Evolutionary conservation across 1,140 invertebrate genomes (phyloP).

Genomic region (Hypothenemus hampei): DNA sequence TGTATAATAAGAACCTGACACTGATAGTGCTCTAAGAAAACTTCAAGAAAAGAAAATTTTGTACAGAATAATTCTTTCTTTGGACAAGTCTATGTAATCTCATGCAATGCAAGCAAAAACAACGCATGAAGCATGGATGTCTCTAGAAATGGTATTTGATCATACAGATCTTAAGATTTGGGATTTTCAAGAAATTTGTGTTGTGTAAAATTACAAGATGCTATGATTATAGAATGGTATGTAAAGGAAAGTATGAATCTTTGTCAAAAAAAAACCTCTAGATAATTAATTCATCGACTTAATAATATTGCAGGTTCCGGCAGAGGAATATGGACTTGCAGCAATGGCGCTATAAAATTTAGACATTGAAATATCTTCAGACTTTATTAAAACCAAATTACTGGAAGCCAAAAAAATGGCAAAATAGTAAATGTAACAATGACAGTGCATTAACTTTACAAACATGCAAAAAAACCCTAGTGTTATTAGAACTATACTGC

Average conservation of each 20-base stretch:
- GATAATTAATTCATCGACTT: constrained; percentile 34
- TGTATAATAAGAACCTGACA: constrained; percentile 1
- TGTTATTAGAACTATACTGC: constrained; percentile 26
- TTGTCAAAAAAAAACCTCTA: constrained; percentile 27
- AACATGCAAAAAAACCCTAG: constrained; percentile 13
- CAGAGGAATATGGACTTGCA: constrained; percentile 38
- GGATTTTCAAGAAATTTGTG: constrained; percentile 15
- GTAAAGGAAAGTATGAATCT: constrained; percentile 21
- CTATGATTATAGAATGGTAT: constrained; percentile 13
- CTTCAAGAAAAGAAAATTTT: constrained; percentile 19
- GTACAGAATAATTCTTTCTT: constrained; percentile 25
- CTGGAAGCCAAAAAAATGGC: constrained; percentile 38
- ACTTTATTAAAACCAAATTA: constrained; percentile 40
- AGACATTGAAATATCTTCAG: constrained; percentile 31
- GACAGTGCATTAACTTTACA: constrained; percentile 4
- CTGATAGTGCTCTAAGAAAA: background rate
- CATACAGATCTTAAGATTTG: constrained; percentile 15
- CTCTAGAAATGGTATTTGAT: constrained; percentile 25
- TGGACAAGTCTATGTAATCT: constrained; percentile 18
- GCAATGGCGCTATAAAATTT: constrained; percentile 42
- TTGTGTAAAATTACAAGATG: constrained; percentile 26
- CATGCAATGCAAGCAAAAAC: constrained; percentile 13
- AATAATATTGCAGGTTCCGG: constrained; percentile 34
- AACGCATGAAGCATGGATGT: constrained; percentile 16
- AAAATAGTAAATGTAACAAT: constrained; percentile 18